Conservation (phyloP, 2,888 invertebrate genomes). For the Nycteola revayana region DNA sequence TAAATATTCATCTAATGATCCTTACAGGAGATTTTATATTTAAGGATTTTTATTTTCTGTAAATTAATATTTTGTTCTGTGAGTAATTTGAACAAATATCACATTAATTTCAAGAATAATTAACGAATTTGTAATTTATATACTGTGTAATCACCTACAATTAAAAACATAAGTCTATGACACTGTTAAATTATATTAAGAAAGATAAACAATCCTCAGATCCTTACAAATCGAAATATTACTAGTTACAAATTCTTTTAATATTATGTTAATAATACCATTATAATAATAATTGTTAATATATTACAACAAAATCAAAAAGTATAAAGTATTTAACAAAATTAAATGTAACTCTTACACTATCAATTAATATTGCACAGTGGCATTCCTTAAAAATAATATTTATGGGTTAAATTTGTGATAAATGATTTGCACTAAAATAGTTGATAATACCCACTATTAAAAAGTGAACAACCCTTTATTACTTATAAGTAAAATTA, state of each 20-base stretch:
- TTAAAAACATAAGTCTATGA: slow-evolving; percentile 29
- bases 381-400: slow-evolving; percentile 34
- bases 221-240: slow-evolving; percentile 17
- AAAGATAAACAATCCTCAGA: slow-evolving; percentile 29
- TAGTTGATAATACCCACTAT: slow-evolving; percentile 21
- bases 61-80: slow-evolving; percentile 39
- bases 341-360: slow-evolving; percentile 3
- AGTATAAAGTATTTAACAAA: slow-evolving; percentile 2
- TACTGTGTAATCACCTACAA: slow-evolving; percentile 11
- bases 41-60: no score
- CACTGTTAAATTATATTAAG: slow-evolving; percentile 25
- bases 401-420: slow-evolving; percentile 18
- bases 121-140: slow-evolving; percentile 4
- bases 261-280: slow-evolving; percentile 20
- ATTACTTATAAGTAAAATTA: slow-evolving; percentile 26
- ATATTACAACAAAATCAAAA: not conserved
- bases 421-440: slow-evolving; percentile 32
- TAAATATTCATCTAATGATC: slow-evolving; percentile 25
- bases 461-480: slow-evolving; percentile 19
- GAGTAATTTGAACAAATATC: slow-evolving; percentile 35
- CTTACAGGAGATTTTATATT: no score
- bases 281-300: slow-evolving; percentile 8
- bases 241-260: slow-evolving; percentile 19
- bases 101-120: slow-evolving; percentile 21
- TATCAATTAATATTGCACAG: slow-evolving; percentile 43